A percentile compares a stretch with the other conserved stretches of the same genome.
Conservation (phyloP, 2,113 vertebrate genomes). For the Mandrillus leucophaeus region DNA sequence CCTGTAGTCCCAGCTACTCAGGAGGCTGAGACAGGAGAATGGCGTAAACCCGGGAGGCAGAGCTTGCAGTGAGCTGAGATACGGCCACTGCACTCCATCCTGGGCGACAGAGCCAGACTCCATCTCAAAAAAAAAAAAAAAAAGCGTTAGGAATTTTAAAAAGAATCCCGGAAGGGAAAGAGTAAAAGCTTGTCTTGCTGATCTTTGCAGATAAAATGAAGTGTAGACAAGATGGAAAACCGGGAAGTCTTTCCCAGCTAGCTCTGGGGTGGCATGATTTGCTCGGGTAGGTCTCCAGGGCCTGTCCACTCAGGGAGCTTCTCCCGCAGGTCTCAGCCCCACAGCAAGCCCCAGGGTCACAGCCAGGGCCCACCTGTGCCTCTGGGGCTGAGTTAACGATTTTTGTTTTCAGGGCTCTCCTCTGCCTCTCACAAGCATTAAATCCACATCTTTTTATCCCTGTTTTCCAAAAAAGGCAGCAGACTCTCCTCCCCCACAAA, state of each 20-base stretch:
- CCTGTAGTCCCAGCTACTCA: no score
- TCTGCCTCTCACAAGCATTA: constrained; percentile 4
- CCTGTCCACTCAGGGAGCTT: neutral
- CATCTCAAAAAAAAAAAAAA: no score
- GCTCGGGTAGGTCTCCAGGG: neutral
- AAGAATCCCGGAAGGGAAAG: neutral
- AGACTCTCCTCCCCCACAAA: constrained; percentile 28
- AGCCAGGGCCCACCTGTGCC: neutral
- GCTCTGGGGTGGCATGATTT: neutral
- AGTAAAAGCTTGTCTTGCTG: neutral
- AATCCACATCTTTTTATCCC: constrained; percentile 19
- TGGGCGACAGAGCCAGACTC: no score
- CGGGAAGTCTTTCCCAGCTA: neutral
- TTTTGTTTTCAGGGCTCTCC: neutral
- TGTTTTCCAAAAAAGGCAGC: constrained; percentile 10
- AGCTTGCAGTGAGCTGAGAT: no score
- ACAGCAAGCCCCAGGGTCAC: neutral
- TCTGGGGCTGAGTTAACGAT: neutral
- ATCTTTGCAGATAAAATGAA: neutral
- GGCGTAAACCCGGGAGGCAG: no score
- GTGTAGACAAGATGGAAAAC: neutral
- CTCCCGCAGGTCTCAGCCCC: neutral
- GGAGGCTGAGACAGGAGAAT: no score
- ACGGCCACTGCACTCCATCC: fast-evolving
- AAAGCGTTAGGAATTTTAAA: neutral